Evolutionary conservation across 1,140 invertebrate genomes (phyloP), one percentile per base, ranked within the genome.

Genomic region (Drosophila varians): DNA sequence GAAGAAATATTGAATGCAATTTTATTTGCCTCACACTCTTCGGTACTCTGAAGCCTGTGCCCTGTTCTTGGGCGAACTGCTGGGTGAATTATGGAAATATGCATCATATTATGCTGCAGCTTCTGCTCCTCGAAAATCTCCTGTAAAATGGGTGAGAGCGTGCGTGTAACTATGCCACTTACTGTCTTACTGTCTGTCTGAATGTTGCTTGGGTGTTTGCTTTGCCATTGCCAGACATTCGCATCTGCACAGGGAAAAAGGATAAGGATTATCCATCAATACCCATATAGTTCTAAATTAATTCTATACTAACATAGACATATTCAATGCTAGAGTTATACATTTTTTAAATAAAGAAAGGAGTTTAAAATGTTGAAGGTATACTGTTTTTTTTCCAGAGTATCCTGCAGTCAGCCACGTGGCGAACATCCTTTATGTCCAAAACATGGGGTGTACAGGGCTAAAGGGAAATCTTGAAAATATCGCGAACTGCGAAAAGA

Each of bases 1-100:
- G 61, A 45, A 76, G 77, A 84, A 86, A 84, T 84, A 84, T 84
- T 84, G 80, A 84, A 84, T 84, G 80, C 80, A 84, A 84, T 84
- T 84, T 84, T 84, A 84, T 84, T 86, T 84, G 73, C 57, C 66
- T 51, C 80, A 84, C 55, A 57, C 66, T 36, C 14, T 48, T 4
- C 14, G 21, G 47, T 19, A 46, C 46, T 12, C 3, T 16, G 40
- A 16, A 4, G 1, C 4, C 2, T 31, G 28, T 3, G 9, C 9
- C n/a, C 28, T 31, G 49, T 11, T 43, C 8, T 14, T 21, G 64
- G 51, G 62, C 48, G 40, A 74, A 62, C 56, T 72, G 51, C 55
- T 65, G 48, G 71, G 14, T 73, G 48, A 34, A 47, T 77, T 70
- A 70, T 77, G 66, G 53, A 77, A 70, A 84, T 31, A 31, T 84